Base-by-base conservation (phyloP, 2,888 invertebrate species). In the Branchipolynoe longqiensis region DNA sequence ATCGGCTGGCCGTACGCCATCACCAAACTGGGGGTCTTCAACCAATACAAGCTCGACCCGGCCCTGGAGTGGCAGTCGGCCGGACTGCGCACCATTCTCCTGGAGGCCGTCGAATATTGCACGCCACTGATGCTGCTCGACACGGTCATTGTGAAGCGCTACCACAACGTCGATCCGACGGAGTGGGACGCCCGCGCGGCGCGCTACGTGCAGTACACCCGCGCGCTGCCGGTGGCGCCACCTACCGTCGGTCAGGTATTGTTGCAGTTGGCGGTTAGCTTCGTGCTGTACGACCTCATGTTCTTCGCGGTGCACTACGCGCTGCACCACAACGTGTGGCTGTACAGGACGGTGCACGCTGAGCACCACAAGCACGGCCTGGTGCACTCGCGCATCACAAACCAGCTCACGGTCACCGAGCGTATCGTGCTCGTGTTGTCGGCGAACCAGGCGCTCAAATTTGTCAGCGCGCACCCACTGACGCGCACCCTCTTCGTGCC, bases 401-500 rank as follows among this genome's bases (percentile, higher is more conserved):
- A 92, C 85, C 89, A 90, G 87, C 90, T 92, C 73, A 89, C 90
- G 0, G 88, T 92, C 0, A 54, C 82, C 8, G 92, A 92, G 81
- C 85, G 92, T 74, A 85, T 91, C 22, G 78, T 87, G 4, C 86
- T 91, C 28, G 86, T 92, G 31, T 85, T 92, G 28, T 89, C 91
- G 0, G 92, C 92, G 0, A 92, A 92, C 82, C 89, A 89, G 73
- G 89, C 91, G 0, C 88, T 92, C 1, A 86, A 87, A 69, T 22
- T 86, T 3, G 40, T 88, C 33, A 83, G 88, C 40, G 90, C 90
- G 22, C 92, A 92, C 82, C 92, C 92, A 1, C 83, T 91, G 6
- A 91, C 92, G 0, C 88, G 92, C 54, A 87, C 89, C 33, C 31
- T 90, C 6, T 92, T 91, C 84, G 90, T 92, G 0, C 92, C 91